These are phyloP conservation scores for Oasisia sp. DNA, from an alignment of 2,888 invertebrate genomes.

Conservation along the genomic window DNA sequence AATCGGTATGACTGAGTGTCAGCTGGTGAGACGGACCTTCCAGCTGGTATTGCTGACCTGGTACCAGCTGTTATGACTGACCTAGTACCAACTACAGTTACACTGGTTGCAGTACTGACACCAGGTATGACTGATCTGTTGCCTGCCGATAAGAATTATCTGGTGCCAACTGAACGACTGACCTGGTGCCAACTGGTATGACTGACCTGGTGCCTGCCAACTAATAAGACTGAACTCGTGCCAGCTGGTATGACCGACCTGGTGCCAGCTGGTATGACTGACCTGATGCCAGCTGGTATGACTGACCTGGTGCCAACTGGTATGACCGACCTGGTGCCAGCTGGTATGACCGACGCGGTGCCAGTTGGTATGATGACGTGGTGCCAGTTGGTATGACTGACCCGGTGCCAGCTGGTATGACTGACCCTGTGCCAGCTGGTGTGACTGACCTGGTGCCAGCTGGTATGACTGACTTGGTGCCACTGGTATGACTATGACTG, in stretches of 20 bases:
- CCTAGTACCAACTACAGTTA: constrained; percentile 53
- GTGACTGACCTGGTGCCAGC: not conserved
- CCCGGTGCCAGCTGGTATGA: not conserved
- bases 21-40: not conserved
- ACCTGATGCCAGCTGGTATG: not conserved
- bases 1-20: not conserved
- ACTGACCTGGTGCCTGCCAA: not conserved
- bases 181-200: not conserved
- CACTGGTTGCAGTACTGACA: constrained; percentile 47
- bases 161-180: constrained; percentile 36
- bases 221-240: too few species aligned
- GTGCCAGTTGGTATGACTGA: not conserved
- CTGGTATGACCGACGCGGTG: not conserved
- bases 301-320: not conserved
- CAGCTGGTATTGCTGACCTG: not conserved
- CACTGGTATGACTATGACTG: not conserved
- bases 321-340: not conserved
- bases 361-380: not conserved
- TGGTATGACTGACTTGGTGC: not conserved
- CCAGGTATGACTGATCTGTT: constrained; percentile 22
- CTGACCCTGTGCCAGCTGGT: not conserved
- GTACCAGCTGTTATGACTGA: constrained; percentile 29
- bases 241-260: not conserved
- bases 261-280: not conserved
- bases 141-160: constrained; percentile 46